Conservation (phyloP, 2,888 invertebrate genomes). For the Metopia argyrocephala region DNA sequence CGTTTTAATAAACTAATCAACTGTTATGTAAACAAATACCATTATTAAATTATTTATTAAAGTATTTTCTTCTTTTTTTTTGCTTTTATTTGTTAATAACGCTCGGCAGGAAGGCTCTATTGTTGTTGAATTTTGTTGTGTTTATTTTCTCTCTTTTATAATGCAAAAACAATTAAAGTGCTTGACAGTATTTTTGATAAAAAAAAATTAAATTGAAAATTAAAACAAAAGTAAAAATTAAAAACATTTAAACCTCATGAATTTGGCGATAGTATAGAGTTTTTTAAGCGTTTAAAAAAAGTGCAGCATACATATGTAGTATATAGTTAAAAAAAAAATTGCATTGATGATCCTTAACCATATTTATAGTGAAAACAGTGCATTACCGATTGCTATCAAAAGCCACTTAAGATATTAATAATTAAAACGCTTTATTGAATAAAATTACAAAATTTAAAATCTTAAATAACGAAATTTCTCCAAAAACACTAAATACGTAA, state of each 20-base stretch:
- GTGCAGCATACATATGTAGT: constrained; percentile 10
- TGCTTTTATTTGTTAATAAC: constrained; percentile 70
- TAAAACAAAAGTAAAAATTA: constrained; percentile 51
- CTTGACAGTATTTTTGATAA: constrained; percentile 40
- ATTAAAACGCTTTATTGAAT: too few relatives aligned
- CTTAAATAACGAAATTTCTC: too few relatives aligned
- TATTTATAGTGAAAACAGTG: neutral
- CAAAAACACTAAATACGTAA: too few relatives aligned
- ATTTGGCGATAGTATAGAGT: constrained; percentile 37
- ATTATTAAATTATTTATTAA: constrained; percentile 40
- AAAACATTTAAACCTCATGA: constrained; percentile 49
- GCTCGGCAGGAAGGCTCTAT: constrained; percentile 77
- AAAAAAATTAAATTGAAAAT: constrained; percentile 26
- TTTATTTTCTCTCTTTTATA: constrained; percentile 33
- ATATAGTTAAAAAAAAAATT: constrained; percentile 19
- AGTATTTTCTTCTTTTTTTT: constrained; percentile 43
- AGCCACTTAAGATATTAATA: neutral
- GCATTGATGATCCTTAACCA: constrained; percentile 19
- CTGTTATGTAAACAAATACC: constrained; percentile 34
- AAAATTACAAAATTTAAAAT: too few relatives aligned
- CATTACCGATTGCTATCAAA: neutral
- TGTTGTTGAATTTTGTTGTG: constrained; percentile 57
- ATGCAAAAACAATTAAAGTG: constrained; percentile 39
- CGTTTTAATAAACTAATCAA: constrained; percentile 32
- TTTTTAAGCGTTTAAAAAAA: constrained; percentile 53